Evolutionary conservation across 2,113 vertebrate genomes (phyloP).

Genomic region (Penelope pileata): DNA sequence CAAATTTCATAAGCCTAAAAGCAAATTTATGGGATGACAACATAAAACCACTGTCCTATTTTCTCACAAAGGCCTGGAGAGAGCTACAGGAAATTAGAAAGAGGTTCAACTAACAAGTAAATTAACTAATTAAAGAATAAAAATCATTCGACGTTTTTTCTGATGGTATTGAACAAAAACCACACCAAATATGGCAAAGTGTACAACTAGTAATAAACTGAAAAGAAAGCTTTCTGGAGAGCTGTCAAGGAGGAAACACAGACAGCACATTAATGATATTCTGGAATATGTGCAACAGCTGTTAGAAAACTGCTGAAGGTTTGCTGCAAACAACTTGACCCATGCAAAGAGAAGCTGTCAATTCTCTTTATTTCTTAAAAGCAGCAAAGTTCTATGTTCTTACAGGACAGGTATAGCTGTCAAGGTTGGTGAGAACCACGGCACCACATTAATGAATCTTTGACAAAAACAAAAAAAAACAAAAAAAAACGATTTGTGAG

Average conservation of each 20-base stretch:
- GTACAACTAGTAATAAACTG: neutral
- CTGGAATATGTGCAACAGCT: conserved; percentile 8
- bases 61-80: neutral
- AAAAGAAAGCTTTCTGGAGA: neutral
- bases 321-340: neutral
- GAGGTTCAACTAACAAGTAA: neutral
- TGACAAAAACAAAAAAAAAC: neutral
- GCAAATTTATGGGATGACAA: neutral
- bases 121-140: conserved; percentile 14
- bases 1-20: conserved; percentile 31
- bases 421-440: neutral
- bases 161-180: neutral
- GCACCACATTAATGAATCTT: neutral
- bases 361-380: neutral
- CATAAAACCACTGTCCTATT: neutral
- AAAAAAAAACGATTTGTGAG: neutral
- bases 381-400: fast-evolving
- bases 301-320: neutral
- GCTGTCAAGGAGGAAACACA: conserved; percentile 15
- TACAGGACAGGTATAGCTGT: neutral
- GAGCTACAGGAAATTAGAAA: neutral
- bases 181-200: neutral
- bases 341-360: neutral
- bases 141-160: no score
- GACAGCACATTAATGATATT: neutral